A percentile compares a stretch with the other conserved stretches of the same genome.
phyloP scores from a whole-genome alignment of 2,797 vertebrate species.

The Varecia variegata region DNA sequence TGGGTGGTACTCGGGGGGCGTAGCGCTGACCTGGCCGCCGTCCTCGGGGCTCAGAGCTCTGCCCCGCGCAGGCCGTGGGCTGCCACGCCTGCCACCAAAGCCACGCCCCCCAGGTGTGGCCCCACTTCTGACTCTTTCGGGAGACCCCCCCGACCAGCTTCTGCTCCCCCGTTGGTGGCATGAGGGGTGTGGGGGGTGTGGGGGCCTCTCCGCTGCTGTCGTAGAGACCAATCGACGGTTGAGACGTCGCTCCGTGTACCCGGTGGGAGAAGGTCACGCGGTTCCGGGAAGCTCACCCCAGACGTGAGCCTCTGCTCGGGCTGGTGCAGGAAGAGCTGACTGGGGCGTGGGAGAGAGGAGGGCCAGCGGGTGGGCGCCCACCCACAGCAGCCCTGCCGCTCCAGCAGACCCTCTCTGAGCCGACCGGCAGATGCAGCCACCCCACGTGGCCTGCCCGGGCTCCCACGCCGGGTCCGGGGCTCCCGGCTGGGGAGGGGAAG shows the following conservation, averaged over 20 bases:
- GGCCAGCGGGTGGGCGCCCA: background rate
- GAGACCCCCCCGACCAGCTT: too few relatives aligned
- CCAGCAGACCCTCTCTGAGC: background rate
- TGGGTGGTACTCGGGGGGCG: fast-evolving
- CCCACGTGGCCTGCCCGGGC: background rate
- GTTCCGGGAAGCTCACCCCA: fast-evolving
- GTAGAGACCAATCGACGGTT: background rate
- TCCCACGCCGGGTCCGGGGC: background rate
- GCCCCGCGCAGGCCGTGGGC: too few relatives aligned
- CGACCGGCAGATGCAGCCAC: slow-evolving; percentile 34
- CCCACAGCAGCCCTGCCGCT: background rate
- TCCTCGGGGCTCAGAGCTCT: background rate
- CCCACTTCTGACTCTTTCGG: background rate
- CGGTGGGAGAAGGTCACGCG: fast-evolving
- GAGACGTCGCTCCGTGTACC: fast-evolving
- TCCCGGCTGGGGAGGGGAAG: background rate
- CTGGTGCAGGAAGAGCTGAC: fast-evolving
- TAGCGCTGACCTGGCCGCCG: background rate
- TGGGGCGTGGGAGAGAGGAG: background rate
- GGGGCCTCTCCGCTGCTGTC: background rate
- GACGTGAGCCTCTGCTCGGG: too few relatives aligned
- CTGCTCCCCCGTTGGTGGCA: background rate
- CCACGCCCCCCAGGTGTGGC: background rate
- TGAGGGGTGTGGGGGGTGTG: fast-evolving
- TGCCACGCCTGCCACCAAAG: background rate